Evolutionary conservation across 2,888 invertebrate species (phyloP).

Genomic region (Andricus quercusramuli): DNA sequence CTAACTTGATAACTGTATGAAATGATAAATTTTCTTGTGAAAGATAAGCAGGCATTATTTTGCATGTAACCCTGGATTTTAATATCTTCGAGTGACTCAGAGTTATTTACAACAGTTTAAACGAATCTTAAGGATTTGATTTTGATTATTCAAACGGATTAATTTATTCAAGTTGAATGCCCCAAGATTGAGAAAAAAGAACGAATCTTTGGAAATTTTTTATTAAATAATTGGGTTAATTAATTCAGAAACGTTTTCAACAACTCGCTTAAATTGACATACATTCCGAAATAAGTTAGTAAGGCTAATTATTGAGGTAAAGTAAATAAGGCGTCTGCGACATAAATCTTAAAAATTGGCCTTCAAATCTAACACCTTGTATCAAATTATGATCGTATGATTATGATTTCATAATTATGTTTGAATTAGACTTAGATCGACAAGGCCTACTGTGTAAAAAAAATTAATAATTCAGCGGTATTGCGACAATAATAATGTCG

Average conservation of each 20-base stretch:
- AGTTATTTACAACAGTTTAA: slow-evolving; percentile 11
- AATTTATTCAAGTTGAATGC: slow-evolving; percentile 14
- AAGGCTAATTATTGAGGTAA: background rate
- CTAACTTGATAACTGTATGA: slow-evolving; percentile 10
- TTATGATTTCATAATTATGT: background rate
- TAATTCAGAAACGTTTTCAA: background rate
- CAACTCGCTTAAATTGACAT: background rate
- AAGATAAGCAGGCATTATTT: slow-evolving; percentile 24
- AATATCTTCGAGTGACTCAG: background rate
- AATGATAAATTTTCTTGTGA: slow-evolving; percentile 26
- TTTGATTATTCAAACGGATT: background rate
- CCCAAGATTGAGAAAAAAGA: background rate
- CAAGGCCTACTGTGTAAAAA: background rate
- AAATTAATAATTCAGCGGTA: background rate
- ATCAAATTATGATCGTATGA: background rate
- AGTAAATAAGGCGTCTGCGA: background rate
- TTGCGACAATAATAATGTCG: background rate
- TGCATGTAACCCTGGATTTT: slow-evolving; percentile 22
- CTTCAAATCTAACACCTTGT: background rate
- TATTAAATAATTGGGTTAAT: background rate
- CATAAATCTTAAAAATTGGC: background rate
- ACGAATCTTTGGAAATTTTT: background rate
- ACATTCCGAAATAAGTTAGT: background rate
- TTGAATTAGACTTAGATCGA: slow-evolving; percentile 1
- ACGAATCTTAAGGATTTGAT: background rate